Percentiles rank a stretch among this genome's conserved stretches.
Evolutionary conservation across 1,140 invertebrate genomes (phyloP).

Genomic region (Drosophila melanogaster): Release_6_plus_ISO1_MT NT_037436.4:19753501-19754000

Average conservation of each 20-base stretch:
- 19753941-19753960: slow-evolving; percentile 98
- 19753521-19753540: slow-evolving; percentile 96
- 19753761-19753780: slow-evolving; percentile 97
- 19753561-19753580: slow-evolving; percentile 95
- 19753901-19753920: no score
- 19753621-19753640: no score
- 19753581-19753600: slow-evolving; percentile 91
- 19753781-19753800: slow-evolving; percentile 97
- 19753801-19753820: slow-evolving; percentile 98
- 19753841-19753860: slow-evolving; percentile 75
- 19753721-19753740: slow-evolving; percentile 97
- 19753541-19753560: slow-evolving; percentile 97
- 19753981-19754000: slow-evolving; percentile 94
- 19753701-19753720: slow-evolving; percentile 99
- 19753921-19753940: slow-evolving; percentile 79
- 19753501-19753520: slow-evolving; percentile 95
- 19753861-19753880: no score
- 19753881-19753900: no score
- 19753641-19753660: no score
- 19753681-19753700: slow-evolving; percentile 97
- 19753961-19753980: slow-evolving; percentile 93
- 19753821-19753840: slow-evolving; percentile 99
- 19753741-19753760: slow-evolving; percentile 97
- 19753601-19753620: not conserved
- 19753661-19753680: slow-evolving; percentile 88